Base-by-base conservation (phyloP, 2,888 invertebrate species). In the Acrocera orbiculus region DNA sequence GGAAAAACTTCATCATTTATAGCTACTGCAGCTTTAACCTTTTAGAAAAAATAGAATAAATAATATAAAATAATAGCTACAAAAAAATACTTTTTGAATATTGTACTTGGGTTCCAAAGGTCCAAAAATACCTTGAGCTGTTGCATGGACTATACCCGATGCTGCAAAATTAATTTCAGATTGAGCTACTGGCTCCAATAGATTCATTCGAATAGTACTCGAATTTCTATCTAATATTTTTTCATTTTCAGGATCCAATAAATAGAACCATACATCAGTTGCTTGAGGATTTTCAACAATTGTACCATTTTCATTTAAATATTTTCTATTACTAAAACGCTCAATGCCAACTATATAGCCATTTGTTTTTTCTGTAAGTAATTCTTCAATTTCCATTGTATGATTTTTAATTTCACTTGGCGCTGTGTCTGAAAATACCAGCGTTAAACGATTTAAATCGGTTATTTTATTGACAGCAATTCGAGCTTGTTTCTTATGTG, bases 181-280 rank as follows among this genome's bases (percentile, higher is more conserved):
- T 54, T 72, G 66, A 2, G 73, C 68, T 7, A 67, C 58, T 36
- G 70, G 67, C 30, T 74, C 72, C 37, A 75, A 61, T 28, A 65
- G 62, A 58, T 58, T 79, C 72, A 71, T 73, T 47, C 73, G 69
- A 16, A 89, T 70, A 22, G 69, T 56, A 2, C 70, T 65, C 40
- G 76, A 75, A 44, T 85, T 83, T 29, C 81, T 69, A 1, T 68
- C 62, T 24, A 89, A 56, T 42, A 89, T 79, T 31, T 62, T 63
- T 41, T 83, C 85, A 1, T 73, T 76, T 33, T 64, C 66, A 0
- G 87, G 86, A 59, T 89, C 82, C 3, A 89, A 65, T 0, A 79
- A 68, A 48, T 87, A 87, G 53, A 90, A 73, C 83, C 86, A 87
- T 5, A 87, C 71, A 47, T 89, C 87, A 0, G 86, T 83, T 6